Evolutionary conservation across 1,140 invertebrate species (phyloP), one percentile per base, ranked within the genome.

Genomic region (Carposina sasakii): DNA sequence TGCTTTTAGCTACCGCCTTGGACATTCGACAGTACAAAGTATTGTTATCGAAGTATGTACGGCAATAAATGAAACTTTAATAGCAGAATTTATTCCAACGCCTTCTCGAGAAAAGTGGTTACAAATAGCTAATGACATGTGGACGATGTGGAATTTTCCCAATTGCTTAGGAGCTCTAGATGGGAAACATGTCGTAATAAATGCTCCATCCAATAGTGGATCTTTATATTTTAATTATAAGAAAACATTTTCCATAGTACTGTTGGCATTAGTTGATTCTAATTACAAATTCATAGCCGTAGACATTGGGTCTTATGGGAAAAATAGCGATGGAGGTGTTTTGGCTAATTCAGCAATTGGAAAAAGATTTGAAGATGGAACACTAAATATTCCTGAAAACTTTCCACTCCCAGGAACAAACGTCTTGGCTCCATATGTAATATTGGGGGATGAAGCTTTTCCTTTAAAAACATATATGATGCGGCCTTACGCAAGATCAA

Each of bases 361-460:
- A 30, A 10, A 31, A 15, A 36, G 24, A 36, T 31, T 37, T 5
- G 15, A 37, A 37, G 15, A 13, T 8, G 15, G 15, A 4, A 13
- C 8, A 4, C 15, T 33, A 33, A 33, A 33, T 10, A 33, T 33
- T 33, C 31, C 31, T 33, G 42, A 44, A 44, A 19, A 10, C 4
- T 15, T 31, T n/a, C n/a, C n/a, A n/a, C n/a, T n/a, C n/a, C n/a
- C n/a, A n/a, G 12, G 19, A 20, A 5, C 8, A 28, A 17, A 52
- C 40, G 47, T 55, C n/a, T 19, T 16, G 53, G 51, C 42, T 52
- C 52, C 57, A 52, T 67, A 68, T 50, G 60, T 77, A 51, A 63
- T 85, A 60, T 52, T 85, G 9, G 76, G 53, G 13, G 82, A 84
- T 68, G 76, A 79, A 15, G 72, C 72, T 10, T 85, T 85, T 53